Conservation (phyloP, 2,797 vertebrate species). For the Cyprinella venusta region DNA sequence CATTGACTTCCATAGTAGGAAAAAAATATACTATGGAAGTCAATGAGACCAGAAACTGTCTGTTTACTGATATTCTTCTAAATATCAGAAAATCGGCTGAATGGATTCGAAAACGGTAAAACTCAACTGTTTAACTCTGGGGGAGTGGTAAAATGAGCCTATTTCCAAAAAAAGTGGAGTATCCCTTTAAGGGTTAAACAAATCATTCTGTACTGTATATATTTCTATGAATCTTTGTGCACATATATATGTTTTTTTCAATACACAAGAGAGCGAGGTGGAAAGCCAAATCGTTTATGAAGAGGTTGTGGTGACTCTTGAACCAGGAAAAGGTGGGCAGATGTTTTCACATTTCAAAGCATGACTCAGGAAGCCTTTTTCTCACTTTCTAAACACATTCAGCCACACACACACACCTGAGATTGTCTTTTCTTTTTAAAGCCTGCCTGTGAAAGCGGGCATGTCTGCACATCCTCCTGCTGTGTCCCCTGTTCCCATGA, state of each 20-base stretch:
- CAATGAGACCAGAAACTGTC: too few relatives aligned
- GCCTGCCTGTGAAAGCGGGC: slow-evolving; percentile 11
- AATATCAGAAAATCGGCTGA: too few relatives aligned
- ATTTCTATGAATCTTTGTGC: neutral
- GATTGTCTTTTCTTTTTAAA: slow-evolving; percentile 42
- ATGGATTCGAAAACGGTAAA: too few relatives aligned
- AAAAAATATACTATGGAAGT: too few relatives aligned
- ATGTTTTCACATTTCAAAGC: slow-evolving; percentile 47
- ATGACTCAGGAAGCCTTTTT: slow-evolving; percentile 33
- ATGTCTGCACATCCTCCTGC: slow-evolving; percentile 50
- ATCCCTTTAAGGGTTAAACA: neutral
- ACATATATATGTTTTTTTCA: neutral
- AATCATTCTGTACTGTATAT: neutral
- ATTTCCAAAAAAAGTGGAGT: too few relatives aligned
- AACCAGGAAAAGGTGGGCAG: slow-evolving; percentile 35
- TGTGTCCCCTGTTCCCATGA: slow-evolving; percentile 73
- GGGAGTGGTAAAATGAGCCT: too few relatives aligned
- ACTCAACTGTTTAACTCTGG: too few relatives aligned
- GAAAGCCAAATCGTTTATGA: slow-evolving; percentile 34
- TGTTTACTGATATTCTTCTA: too few relatives aligned
- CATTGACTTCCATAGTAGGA: too few relatives aligned
- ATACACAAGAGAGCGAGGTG: slow-evolving; percentile 9
- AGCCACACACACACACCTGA: slow-evolving; percentile 48
- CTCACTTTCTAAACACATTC: slow-evolving; percentile 9
- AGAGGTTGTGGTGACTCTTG: slow-evolving; percentile 27